A percentile compares a stretch with the other conserved stretches of the same genome.
Conservation (phyloP, 1,140 invertebrate species). For the Ips typographus region DNA sequence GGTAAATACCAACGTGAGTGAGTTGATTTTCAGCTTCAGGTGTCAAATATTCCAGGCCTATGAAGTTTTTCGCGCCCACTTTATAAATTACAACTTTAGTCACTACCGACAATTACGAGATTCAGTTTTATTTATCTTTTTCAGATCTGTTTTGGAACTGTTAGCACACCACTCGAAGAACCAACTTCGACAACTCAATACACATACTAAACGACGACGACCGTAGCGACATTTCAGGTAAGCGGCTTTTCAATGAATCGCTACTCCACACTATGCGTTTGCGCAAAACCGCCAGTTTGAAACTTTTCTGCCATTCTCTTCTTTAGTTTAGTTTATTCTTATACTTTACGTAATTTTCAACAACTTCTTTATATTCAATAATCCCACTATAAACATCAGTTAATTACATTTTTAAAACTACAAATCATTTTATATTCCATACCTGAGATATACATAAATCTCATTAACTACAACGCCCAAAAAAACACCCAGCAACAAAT, state of each 20-base stretch:
- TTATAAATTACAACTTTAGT: background rate
- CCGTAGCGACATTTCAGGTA: conserved; percentile 26
- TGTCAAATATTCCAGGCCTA: no score
- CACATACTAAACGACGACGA: conserved; percentile 31
- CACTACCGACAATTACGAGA: conserved; percentile 13
- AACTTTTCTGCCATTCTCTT: background rate
- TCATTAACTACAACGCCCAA: no score
- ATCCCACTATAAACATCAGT: no score
- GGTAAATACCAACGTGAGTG: conserved; percentile 27
- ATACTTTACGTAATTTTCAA: no score
- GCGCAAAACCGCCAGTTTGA: background rate
- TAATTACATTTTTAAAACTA: no score
- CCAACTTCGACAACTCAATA: conserved; percentile 35
- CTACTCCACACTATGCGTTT: background rate
- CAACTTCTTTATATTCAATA: no score
- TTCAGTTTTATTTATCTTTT: conserved; percentile 25
- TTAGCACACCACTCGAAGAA: conserved; percentile 16
- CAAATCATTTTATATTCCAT: no score
- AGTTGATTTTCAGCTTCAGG: background rate
- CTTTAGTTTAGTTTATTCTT: background rate
- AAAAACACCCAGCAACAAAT: no score
- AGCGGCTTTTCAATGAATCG: conserved; percentile 13
- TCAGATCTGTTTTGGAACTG: conserved; percentile 25
- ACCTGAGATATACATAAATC: no score
- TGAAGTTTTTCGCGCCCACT: background rate